Base-by-base conservation (phyloP, 1,140 invertebrate species). In the Popillia japonica region DNA sequence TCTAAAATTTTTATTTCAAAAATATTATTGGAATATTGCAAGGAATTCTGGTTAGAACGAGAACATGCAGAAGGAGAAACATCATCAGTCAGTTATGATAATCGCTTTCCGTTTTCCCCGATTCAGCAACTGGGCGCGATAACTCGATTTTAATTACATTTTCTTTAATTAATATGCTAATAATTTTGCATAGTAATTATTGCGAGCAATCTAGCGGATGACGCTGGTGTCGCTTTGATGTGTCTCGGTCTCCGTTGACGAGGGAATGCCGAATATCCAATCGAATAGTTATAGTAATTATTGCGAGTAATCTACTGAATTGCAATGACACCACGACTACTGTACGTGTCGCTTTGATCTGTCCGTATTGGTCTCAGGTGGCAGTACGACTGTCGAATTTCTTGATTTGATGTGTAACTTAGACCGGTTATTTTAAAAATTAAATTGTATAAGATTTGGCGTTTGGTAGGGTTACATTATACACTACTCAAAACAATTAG, bases 101-200 rank as follows among this genome's bases (percentile, higher is more conserved):
- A 84, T 84, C 83, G 81, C 82, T 80, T 83, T 83, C 22, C 61
- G 61, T 68, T 68, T 68, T 23, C 61, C 80, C 81, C 79, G 27
- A 85, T 84, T 85, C 84, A 82, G 85, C 83, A 68, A 68, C 61
- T 34, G 23, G 61, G 61, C 20, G 61, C 61, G 61, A 85, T 83
- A 85, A 86, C 85, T 86, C 84, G 82, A 86, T 86, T 86, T 86
- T 86, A 86, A 86, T 85, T 86, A 86, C 83, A 85, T 86, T 85
- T 86, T 88, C 87, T 88, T 88, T 87, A 88, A 88, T 88, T 87
- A 88, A 88, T 88, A 88, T 88, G 87, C 87, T 88, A 88, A 88
- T 88, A 86, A 88, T 88, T 88, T 87, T 87, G 87, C 87, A 88
- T 87, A 87, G 86, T 88, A 87, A 88, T 88, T 87, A 88, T 88